Conservation (phyloP, 2,888 invertebrate genomes). For the Caenorhabditis becei region DNA sequence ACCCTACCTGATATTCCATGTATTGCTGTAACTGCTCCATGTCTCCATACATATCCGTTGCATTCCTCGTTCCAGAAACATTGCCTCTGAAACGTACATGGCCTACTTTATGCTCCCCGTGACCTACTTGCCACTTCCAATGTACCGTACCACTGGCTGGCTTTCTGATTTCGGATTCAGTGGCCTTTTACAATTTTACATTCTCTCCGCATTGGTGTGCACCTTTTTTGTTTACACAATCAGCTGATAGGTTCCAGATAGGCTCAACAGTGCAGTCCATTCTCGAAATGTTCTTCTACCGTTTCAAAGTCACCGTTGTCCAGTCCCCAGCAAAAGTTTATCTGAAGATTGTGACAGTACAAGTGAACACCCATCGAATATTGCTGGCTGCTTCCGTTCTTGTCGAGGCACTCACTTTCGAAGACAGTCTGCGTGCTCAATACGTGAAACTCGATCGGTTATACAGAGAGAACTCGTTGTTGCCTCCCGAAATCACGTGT, state of each 20-base stretch:
- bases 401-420: too few species aligned
- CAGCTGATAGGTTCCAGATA: neutral
- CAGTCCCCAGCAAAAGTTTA: too few species aligned
- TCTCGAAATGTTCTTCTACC: conserved; percentile 27
- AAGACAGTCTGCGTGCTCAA: too few species aligned
- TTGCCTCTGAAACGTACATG: conserved; percentile 16
- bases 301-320: conserved; percentile 7
- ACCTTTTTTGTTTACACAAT: neutral
- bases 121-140: conserved; percentile 22
- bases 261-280: conserved; percentile 12
- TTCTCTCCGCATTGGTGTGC: conserved; percentile 14
- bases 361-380: too few species aligned
- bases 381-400: too few species aligned
- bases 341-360: too few species aligned
- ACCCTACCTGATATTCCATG: conserved; percentile 14
- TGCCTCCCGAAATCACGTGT: conserved; percentile 23
- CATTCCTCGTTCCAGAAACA: conserved; percentile 15
- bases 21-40: conserved; percentile 4
- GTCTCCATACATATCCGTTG: too few species aligned
- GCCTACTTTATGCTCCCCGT: conserved; percentile 28
- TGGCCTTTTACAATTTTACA: conserved; percentile 14
- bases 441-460: neutral
- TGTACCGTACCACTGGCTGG: conserved; percentile 24
- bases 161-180: conserved; percentile 14
- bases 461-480: neutral